Evolutionary conservation across 2,113 vertebrate species (phyloP), one percentile per base, ranked within the genome.

Genomic region (Semnornis frantzii): DNA sequence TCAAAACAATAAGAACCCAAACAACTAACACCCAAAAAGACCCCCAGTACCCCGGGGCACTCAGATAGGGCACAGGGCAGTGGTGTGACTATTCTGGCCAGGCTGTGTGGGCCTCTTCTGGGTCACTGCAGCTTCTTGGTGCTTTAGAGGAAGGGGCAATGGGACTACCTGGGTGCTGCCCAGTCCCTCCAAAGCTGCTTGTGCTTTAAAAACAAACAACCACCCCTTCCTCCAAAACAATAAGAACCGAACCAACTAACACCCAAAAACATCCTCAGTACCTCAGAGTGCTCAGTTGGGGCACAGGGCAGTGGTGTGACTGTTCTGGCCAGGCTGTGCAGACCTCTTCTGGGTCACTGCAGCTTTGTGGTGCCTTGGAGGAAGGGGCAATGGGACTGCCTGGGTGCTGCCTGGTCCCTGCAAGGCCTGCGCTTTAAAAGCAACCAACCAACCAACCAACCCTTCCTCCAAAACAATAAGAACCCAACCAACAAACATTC

Each of bases 301-400:
- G n/a, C n/a, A n/a, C n/a, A n/a, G 52, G 7, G 21, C 1, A 5
- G 20, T 30, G 2, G 34, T 2, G 10, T 10, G 21, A 16, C 10
- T 2, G 15, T 14, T 8, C 0, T 7, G 42, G 28, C 28, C 82
- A 2, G 50, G 60, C 62, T n/a, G 30, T 30, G 65, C 50, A 1
- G 20, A 10, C 46, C 33, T 1, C 8, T 6, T 0, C 31, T n/a
- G 3, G 3, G 37, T 52, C 3, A 0, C 54, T 16, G 10, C 9
- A 11, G 28, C 62, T 37, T 13, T 5, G 3, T 3, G 48, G 10
- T 3, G 27, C 54, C 71, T 37, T 30, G 15, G 21, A 2, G 0
- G 10, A 57, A 50, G 33, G 48, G 27, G 21, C 3, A 7, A 8
- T 9, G 74, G 27, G 9, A 17, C 31, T 30, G 66, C 48, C n/a